phyloP scores from a whole-genome alignment of 92 coral and sea anemone species.

The Plumapathes pennacea region DNA sequence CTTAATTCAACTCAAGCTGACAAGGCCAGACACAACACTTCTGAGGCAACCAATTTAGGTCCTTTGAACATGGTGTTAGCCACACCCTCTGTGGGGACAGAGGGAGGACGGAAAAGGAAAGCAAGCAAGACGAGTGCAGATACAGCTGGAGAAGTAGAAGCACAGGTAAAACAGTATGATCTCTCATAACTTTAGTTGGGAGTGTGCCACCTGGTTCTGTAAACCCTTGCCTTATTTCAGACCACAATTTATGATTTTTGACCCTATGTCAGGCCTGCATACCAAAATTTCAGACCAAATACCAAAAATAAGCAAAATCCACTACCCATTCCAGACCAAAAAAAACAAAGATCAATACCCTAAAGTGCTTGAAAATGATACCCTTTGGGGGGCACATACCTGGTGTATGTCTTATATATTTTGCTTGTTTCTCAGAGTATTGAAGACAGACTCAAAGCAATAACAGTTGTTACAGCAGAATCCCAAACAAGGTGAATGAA shows the following conservation, averaged over 20 bases:
- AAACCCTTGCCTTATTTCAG: no score
- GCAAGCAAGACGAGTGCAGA: conserved; percentile 11
- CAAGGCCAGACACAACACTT: conserved; percentile 48
- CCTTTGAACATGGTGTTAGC: conserved; percentile 81
- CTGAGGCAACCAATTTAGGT: conserved; percentile 62
- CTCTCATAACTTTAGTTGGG: neutral
- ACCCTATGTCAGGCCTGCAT: no score
- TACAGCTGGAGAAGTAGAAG: conserved; percentile 8
- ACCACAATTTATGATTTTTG: no score
- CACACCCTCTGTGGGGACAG: conserved; percentile 64
- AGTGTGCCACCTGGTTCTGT: neutral
- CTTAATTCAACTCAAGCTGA: conserved; percentile 54
- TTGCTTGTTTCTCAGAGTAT: conserved; percentile 41
- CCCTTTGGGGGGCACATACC: neutral
- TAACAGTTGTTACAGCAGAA: conserved; percentile 23
- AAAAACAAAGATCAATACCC: neutral
- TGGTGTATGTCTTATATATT: neutral
- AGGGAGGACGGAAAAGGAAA: conserved; percentile 26
- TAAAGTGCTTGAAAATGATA: conserved; percentile 7
- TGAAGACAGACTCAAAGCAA: conserved; percentile 61
- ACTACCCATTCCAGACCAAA: neutral
- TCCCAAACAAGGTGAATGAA: neutral
- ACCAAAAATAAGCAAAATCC: neutral
- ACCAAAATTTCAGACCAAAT: neutral
- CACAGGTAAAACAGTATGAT: conserved; percentile 29